Base-by-base conservation (phyloP, 2,797 vertebrate species). In the Chloroceryle inda region DNA sequence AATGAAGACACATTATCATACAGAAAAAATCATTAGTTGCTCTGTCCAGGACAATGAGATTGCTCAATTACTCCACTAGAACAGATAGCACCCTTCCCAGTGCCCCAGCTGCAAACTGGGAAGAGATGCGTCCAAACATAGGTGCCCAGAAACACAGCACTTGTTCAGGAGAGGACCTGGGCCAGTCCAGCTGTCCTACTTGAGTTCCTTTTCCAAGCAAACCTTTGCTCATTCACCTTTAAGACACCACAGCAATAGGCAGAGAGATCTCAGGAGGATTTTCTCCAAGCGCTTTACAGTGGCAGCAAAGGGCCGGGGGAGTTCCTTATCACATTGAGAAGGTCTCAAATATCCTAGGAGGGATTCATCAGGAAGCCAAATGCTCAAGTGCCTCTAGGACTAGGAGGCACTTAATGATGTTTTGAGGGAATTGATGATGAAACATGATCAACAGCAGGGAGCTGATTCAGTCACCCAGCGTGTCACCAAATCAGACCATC, bases 1-100 rank as follows among this genome's bases (percentile, higher is more conserved):
- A 97, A 96, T 91, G 91, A 96, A 96, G 94, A 88, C 20, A 4
- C 85, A 96, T 95, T 97, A 95, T 92, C 92, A 96, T 92, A 94
- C 69, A 92, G 94, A 84, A 91, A 88, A 91, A 96, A 71, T 91
- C 92, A 88, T 92, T 85, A 92, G 87, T 93, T 91, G 89, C 89
- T 83, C 5, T 29, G 87, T 93, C 91, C 96, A 91, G 94, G 78
- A 77, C 94, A 88, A 91, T 17, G 37, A 10, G 2, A 95, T 76
- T 83, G 89, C 93, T 95, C 89, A 83, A 91, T 92, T 94, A 85
- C 69, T 78, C 73, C 45, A 18, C 53, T 73, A 13, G 73, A 87
- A 76, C 71, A 66, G 92, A 91, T 14, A 42, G 49, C 79, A 20
- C 53, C 59, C 82, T 85, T 56, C 84, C 71, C 80, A 44, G 56